phyloP scores from a whole-genome alignment of 2,888 invertebrate species.

The Portevinia maculata region DNA sequence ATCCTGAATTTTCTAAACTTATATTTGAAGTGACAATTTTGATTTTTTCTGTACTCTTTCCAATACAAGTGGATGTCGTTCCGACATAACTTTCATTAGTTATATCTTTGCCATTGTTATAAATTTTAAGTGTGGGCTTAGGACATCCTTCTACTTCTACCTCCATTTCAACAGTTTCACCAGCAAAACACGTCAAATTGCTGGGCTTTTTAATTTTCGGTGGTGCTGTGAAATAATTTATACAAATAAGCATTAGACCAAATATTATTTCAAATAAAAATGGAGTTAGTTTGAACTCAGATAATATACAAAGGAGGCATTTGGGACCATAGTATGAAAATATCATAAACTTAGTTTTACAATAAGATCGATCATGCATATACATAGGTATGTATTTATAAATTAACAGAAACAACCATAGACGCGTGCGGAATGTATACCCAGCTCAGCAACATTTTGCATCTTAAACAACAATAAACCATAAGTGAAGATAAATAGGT shows the following conservation, averaged over 20 bases:
- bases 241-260: background rate
- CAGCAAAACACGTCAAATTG: slow-evolving; percentile 88
- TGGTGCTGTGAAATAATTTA: slow-evolving; percentile 84
- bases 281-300: no score
- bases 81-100: slow-evolving; percentile 88
- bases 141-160: slow-evolving; percentile 94
- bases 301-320: no score
- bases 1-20: slow-evolving; percentile 91
- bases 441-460: no score
- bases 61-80: slow-evolving; percentile 83
- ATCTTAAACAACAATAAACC: no score
- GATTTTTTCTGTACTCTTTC: slow-evolving; percentile 87
- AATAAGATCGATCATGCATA: no score
- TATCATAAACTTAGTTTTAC: no score
- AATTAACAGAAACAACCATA: no score
- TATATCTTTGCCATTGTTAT: slow-evolving; percentile 93
- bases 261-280: background rate
- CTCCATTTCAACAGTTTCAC: slow-evolving; percentile 89
- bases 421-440: no score
- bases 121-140: slow-evolving; percentile 91
- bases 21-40: slow-evolving; percentile 88
- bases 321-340: no score
- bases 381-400: no score
- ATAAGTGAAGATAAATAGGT: no score
- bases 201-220: slow-evolving; percentile 93